phyloP scores from a whole-genome alignment of 2,888 invertebrate species.

The Himalopsyche kuldschensis region DNA sequence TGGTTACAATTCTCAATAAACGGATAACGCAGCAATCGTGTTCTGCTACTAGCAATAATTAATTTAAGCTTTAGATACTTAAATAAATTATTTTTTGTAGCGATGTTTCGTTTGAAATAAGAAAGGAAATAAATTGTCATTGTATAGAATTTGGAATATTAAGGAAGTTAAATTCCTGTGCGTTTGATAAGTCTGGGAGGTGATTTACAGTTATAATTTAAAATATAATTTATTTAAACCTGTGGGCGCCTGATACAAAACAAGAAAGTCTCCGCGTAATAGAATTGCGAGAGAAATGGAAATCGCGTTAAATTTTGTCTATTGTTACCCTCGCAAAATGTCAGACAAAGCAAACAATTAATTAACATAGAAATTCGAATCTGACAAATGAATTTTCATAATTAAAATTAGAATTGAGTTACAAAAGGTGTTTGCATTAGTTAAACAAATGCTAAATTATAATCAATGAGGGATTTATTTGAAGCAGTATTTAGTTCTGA shows the following conservation, averaged over 20 bases:
- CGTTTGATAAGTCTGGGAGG: neutral
- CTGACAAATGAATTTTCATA: conserved; percentile 1
- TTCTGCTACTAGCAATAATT: too few relatives aligned
- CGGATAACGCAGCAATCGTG: too few relatives aligned
- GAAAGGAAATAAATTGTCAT: too few relatives aligned
- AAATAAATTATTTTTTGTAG: too few relatives aligned
- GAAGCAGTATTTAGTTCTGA: neutral
- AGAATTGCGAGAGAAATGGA: neutral
- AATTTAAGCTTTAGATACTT: too few relatives aligned
- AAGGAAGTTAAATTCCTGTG: neutral
- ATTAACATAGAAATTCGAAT: neutral
- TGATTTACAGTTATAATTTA: neutral
- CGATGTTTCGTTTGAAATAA: too few relatives aligned
- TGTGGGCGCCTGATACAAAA: neutral
- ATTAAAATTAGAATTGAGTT: neutral
- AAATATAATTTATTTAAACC: neutral
- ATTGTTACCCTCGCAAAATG: neutral
- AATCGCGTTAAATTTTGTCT: neutral
- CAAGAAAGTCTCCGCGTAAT: neutral
- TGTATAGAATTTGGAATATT: neutral
- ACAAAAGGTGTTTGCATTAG: neutral
- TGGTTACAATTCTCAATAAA: too few relatives aligned
- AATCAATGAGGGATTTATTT: neutral
- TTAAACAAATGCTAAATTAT: neutral
- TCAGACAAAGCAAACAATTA: neutral